phyloP scores from a whole-genome alignment of 2,113 vertebrate genomes.

The Malurus cyaneus region DNA sequence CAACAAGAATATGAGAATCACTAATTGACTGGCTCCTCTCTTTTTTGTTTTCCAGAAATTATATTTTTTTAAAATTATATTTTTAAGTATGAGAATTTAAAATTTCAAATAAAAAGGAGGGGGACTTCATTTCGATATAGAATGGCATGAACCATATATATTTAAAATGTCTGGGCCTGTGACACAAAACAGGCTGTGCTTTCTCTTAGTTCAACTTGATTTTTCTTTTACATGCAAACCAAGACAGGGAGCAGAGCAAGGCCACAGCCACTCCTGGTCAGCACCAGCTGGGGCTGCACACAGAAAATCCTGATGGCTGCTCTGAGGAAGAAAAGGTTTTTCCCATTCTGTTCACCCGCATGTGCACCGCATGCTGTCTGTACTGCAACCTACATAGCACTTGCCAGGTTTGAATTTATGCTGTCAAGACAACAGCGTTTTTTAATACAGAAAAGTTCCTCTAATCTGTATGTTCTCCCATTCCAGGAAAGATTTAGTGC shows the following conservation, averaged over 20 bases:
- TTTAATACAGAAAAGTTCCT: not conserved
- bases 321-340: not conserved
- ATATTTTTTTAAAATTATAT: not conserved
- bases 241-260: not conserved
- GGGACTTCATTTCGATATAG: not conserved
- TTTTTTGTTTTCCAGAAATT: not conserved
- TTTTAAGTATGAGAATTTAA: not conserved
- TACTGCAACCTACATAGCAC: not conserved
- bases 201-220: not conserved
- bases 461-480: not conserved
- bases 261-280: not conserved
- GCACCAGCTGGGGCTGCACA: not conserved
- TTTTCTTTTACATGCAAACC: not conserved
- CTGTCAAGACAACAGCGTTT: not conserved
- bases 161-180: not conserved
- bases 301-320: not conserved
- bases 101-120: not conserved
- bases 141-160: not conserved
- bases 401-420: not conserved
- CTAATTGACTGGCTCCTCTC: not conserved
- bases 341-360: not conserved
- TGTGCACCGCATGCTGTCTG: not conserved
- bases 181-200: not conserved
- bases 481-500: not conserved
- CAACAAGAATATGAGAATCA: not conserved